Percentiles rank a stretch among this genome's conserved stretches.
phyloP scores from a whole-genome alignment of 2,888 invertebrate genomes.

The Urechis unicinctus region DNA sequence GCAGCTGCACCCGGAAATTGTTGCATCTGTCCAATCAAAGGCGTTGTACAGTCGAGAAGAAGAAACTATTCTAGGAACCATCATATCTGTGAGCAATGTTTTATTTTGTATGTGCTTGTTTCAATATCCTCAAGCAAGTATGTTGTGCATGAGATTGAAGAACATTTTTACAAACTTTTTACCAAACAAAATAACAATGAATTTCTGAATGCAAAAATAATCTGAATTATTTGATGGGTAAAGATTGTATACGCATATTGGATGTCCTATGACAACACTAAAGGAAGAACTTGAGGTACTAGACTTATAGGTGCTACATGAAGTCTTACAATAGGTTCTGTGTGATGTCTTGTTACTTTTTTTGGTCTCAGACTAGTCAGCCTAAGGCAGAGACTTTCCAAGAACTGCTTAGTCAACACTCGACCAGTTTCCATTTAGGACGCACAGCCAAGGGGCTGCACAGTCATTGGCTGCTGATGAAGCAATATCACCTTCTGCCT shows the following conservation, averaged over 20 bases:
- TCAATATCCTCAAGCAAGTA: too few species aligned
- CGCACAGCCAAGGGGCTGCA: slow-evolving; percentile 79
- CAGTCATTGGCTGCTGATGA: slow-evolving; percentile 86
- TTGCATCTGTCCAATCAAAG: slow-evolving; percentile 78
- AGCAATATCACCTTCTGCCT: slow-evolving; percentile 82
- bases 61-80: slow-evolving; percentile 74
- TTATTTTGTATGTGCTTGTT: background rate
- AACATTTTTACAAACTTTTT: too few species aligned
- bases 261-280: too few species aligned
- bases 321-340: too few species aligned
- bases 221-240: too few species aligned
- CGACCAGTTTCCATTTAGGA: slow-evolving; percentile 78
- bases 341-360: background rate
- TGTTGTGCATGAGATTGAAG: too few species aligned
- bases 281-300: too few species aligned
- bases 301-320: too few species aligned
- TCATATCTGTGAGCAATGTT: slow-evolving; percentile 64
- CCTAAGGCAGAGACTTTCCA: slow-evolving; percentile 70
- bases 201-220: too few species aligned
- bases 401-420: slow-evolving; percentile 74
- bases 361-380: slow-evolving; percentile 34
- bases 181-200: too few species aligned
- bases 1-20: slow-evolving; percentile 84
- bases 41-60: slow-evolving; percentile 85
- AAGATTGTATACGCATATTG: too few species aligned